phyloP scores from a whole-genome alignment of 35 echinoderm and acorn worm genomes.

The Anneissia japonica region DNA sequence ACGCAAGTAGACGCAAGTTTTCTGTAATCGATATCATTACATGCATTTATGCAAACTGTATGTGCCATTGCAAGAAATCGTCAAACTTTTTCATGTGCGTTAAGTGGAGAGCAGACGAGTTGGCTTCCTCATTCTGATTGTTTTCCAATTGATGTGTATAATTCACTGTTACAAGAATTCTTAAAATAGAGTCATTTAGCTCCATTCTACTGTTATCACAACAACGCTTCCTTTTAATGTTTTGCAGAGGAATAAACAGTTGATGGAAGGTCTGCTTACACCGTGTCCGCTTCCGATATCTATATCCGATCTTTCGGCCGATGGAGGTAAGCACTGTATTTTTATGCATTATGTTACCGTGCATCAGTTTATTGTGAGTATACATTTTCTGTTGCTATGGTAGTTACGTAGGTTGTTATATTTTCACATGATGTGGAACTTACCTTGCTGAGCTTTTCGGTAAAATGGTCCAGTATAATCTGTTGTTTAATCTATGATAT shows the following conservation, averaged over 20 bases:
- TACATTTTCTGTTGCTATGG: too few species aligned
- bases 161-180: background rate
- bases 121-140: background rate
- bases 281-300: conserved; percentile 21
- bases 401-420: too few species aligned
- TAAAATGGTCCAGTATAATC: too few species aligned
- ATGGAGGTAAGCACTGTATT: conserved; percentile 2
- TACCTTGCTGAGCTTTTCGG: too few species aligned
- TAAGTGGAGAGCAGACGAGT: background rate
- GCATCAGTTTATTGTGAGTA: too few species aligned
- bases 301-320: background rate
- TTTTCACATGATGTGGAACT: too few species aligned
- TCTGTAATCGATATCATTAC: background rate
- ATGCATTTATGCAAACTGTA: background rate
- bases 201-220: too few species aligned
- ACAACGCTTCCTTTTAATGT: too few species aligned
- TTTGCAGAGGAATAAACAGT: conserved; percentile 40
- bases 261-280: conserved; percentile 46
- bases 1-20: background rate
- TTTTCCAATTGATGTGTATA: background rate
- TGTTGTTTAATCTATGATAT: too few species aligned
- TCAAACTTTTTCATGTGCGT: background rate
- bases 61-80: background rate
- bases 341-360: conserved; percentile 2
- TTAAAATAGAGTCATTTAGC: background rate